Percentiles rank a stretch among this genome's conserved stretches.
Evolutionary conservation across 2,113 vertebrate species (phyloP).

Genomic region (Hippocampus guttulatus): DNA sequence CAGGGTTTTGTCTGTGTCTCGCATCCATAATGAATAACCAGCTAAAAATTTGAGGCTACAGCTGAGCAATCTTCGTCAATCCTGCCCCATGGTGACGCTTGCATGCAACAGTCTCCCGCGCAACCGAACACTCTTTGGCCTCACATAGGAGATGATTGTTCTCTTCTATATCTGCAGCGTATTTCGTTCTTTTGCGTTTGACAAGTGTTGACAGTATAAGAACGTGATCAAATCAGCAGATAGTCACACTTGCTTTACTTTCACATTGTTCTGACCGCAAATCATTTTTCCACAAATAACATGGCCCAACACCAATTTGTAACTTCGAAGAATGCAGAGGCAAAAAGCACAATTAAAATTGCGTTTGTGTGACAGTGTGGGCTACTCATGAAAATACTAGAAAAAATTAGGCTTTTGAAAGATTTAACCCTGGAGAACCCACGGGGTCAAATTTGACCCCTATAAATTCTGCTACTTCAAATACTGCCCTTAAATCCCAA

Average conservation of each 20-base stretch:
- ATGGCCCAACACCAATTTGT: no score
- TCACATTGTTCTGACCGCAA: background rate
- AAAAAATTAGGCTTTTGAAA: background rate
- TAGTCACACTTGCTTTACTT: background rate
- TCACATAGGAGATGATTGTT: background rate
- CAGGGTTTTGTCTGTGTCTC: background rate
- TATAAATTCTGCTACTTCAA: no score
- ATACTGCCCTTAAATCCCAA: no score
- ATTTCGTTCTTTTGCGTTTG: background rate
- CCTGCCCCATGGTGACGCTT: background rate
- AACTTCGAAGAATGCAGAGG: no score
- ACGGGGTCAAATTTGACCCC: no score
- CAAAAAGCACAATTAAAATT: background rate
- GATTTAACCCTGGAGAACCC: no score
- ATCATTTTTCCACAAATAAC: no score
- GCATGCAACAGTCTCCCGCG: background rate
- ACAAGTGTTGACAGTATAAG: slow-evolving; percentile 1
- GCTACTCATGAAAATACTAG: background rate
- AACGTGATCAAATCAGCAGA: background rate
- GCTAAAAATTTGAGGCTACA: background rate
- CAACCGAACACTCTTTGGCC: background rate
- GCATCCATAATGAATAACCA: background rate
- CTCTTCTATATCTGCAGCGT: background rate
- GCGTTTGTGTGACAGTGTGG: background rate
- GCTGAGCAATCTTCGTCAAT: background rate